Evolutionary conservation across 2,113 vertebrate genomes (phyloP), one percentile per base, ranked within the genome.

Genomic region (Donacobius atricapilla): DNA sequence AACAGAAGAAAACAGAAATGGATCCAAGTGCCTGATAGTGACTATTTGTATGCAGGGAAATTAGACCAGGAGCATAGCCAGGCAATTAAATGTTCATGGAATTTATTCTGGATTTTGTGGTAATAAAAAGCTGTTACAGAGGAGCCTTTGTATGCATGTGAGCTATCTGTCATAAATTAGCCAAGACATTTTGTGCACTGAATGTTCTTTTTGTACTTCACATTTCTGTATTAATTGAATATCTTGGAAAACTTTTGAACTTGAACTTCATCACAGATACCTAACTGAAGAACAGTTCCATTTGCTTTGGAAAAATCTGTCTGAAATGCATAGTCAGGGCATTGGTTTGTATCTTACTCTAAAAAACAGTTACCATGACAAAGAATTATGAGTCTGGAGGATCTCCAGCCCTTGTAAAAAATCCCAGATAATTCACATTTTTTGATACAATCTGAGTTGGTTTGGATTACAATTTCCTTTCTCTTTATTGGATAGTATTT

Each of bases 1-100:
- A 95, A 71, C 73, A 91, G 91, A 90, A 94, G 66, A 94, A 96
- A 79, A 82, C 76, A 96, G 92, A 96, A 97, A 91, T 85, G 87
- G 44, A 92, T 97, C 66, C 92, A 96, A 96, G 85, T 87, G 57
- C 77, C 82, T 94, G 78, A 92, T 93, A 95, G 56, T 71, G 53
- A 79, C 64, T 93, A 39, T 94, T 96, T 93, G 90, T 94, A 79
- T 87, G 90, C 48, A 90, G 79, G 54, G 60, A 90, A 94, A 94
- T 93, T 33, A 83, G 63, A 86, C 82, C 69, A 96, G 87, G 72
- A 94, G 66, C 92, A 37, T 58, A 83, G 91, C 85, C 91, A 93
- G 75, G 82, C 83, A 91, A 83, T 87, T 94, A 93, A 96, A 71
- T 50, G 86, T 93, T 96, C 81, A 25, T 87, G 69, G 82, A 87